phyloP scores from a whole-genome alignment of 1,140 invertebrate genomes.

The Ganaspis sp. region DNA sequence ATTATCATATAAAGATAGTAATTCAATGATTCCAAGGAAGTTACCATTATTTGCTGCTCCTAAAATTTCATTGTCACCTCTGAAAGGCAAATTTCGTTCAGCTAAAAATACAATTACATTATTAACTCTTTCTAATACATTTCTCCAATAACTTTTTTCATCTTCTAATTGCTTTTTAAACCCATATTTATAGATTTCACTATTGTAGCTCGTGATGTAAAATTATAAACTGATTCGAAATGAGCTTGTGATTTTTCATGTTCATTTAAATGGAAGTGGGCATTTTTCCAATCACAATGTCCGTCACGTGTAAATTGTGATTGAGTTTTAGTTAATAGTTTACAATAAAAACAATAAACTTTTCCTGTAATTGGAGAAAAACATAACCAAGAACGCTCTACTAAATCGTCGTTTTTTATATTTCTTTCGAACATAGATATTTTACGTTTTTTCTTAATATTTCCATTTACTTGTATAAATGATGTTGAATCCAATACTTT shows the following conservation, averaged over 20 bases:
- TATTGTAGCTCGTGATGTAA: background rate
- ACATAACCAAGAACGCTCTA: background rate
- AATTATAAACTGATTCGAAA: slow-evolving; percentile 31
- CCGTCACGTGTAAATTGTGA: slow-evolving; percentile 15
- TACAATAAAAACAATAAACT: slow-evolving; percentile 30
- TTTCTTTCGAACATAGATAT: background rate
- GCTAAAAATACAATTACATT: slow-evolving; percentile 36
- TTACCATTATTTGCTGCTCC: slow-evolving; percentile 31
- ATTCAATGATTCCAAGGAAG: slow-evolving; percentile 33
- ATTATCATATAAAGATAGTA: slow-evolving; percentile 25
- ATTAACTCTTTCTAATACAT: slow-evolving; percentile 33
- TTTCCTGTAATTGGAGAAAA: slow-evolving; percentile 25
- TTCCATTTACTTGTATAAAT: background rate
- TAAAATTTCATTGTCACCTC: slow-evolving; percentile 38
- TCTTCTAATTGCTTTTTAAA: slow-evolving; percentile 37
- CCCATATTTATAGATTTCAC: background rate
- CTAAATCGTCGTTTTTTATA: background rate
- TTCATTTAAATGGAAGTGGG: background rate
- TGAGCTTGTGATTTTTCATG: slow-evolving; percentile 31
- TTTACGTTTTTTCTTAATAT: background rate
- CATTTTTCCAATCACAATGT: slow-evolving; percentile 36
- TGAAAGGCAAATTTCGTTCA: slow-evolving; percentile 40
- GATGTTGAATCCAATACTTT: background rate
- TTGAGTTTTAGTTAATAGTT: background rate
- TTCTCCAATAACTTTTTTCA: slow-evolving; percentile 31